Percentiles rank a stretch among this genome's conserved stretches.
Conservation (phyloP, 2,113 vertebrate genomes). For the Chloropsis hardwickii region DNA sequence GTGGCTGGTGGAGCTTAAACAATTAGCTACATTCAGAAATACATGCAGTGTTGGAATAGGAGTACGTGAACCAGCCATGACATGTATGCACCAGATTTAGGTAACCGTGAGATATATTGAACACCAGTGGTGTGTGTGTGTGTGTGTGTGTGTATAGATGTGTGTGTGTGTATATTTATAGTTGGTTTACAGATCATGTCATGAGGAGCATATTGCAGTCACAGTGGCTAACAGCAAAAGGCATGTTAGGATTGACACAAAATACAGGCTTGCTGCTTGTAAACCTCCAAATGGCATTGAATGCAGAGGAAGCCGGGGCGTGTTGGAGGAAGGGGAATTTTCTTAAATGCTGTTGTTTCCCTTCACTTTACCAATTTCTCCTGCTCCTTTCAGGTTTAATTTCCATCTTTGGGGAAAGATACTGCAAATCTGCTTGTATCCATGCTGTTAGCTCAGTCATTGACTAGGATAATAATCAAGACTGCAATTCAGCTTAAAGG, state of each 20-base stretch:
- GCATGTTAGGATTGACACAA: background rate
- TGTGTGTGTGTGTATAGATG: background rate
- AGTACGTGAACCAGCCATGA: background rate
- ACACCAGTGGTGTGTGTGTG: background rate
- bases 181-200: background rate
- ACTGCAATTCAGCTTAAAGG: constrained; percentile 36
- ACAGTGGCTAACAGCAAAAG: background rate
- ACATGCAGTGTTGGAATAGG: background rate
- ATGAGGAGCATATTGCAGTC: accelerated
- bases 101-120: background rate
- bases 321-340: background rate
- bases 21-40: background rate
- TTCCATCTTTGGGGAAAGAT: background rate
- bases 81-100: background rate
- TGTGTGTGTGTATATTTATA: too few relatives aligned
- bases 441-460: background rate
- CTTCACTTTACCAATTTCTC: background rate
- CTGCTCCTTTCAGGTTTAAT: background rate
- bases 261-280: background rate
- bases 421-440: background rate
- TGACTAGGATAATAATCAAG: background rate
- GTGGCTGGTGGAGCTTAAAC: background rate
- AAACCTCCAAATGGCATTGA: background rate
- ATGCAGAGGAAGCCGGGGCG: background rate
- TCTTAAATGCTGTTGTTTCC: background rate